A percentile compares a stretch with the other conserved stretches of the same genome.
Conservation (phyloP, 92 coral and sea anemone genomes). For the Virgularia gustaviana region DNA sequence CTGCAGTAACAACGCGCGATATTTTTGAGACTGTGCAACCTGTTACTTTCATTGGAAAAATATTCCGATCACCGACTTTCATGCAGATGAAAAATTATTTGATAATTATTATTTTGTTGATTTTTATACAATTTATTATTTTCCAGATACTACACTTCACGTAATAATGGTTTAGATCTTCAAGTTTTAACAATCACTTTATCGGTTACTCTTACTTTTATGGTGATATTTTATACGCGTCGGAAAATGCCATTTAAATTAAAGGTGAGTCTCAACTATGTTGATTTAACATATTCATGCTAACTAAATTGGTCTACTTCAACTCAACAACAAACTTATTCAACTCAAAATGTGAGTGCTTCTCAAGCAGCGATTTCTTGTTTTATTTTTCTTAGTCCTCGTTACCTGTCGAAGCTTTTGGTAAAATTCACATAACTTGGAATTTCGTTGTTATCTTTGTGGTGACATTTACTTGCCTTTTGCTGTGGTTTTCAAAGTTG, state of each 20-base stretch:
- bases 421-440: slow-evolving; percentile 69
- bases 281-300: no score
- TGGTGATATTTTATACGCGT: slow-evolving; percentile 82
- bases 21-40: neutral
- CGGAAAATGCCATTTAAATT: slow-evolving; percentile 90
- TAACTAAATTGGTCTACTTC: no score
- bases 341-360: no score
- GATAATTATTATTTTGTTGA: no score
- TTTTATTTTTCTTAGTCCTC: slow-evolving; percentile 52
- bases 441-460: slow-evolving; percentile 68
- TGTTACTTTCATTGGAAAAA: neutral
- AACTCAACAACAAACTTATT: no score
- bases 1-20: neutral
- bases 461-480: slow-evolving; percentile 68
- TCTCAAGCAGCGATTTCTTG: no score
- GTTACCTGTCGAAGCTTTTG: slow-evolving; percentile 71
- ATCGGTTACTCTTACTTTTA: slow-evolving; percentile 60
- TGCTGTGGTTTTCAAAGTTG: slow-evolving; percentile 90
- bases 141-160: slow-evolving; percentile 62
- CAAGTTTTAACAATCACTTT: slow-evolving; percentile 69
- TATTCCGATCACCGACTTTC: no score
- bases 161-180: slow-evolving; percentile 75
- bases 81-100: no score
- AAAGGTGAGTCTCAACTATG: slow-evolving; percentile 56
- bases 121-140: no score